phyloP scores from a whole-genome alignment of 2,888 invertebrate genomes.

The Diplolepis rosae region DNA sequence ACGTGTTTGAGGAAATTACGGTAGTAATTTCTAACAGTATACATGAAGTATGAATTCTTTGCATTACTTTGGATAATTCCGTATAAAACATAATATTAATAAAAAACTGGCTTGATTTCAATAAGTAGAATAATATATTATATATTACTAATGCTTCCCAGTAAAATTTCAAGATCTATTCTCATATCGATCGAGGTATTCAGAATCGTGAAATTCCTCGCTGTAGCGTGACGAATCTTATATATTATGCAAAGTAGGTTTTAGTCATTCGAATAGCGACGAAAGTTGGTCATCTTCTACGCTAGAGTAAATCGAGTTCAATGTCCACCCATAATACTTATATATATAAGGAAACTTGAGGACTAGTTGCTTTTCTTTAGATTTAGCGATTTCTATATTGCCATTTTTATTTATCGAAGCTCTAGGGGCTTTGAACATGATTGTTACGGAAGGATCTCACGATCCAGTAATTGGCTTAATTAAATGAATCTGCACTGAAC shows the following conservation, averaged over 20 bases:
- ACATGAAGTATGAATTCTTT: no score
- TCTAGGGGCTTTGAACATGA: not conserved
- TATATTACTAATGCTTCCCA: no score
- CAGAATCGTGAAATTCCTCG: not conserved
- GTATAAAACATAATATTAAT: no score
- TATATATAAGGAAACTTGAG: constrained; percentile 1
- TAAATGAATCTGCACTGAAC: constrained; percentile 9
- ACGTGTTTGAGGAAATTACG: no score
- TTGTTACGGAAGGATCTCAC: constrained; percentile 16
- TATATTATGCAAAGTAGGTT: constrained; percentile 49
- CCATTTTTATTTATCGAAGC: constrained; percentile 23
- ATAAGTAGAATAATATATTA: no score
- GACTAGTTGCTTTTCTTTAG: not conserved
- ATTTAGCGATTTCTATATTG: constrained; percentile 14
- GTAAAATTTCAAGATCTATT: no score
- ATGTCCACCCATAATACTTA: constrained; percentile 23
- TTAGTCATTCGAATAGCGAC: constrained; percentile 44
- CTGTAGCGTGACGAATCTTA: not conserved
- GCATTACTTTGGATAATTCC: no score
- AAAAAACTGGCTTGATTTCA: no score
- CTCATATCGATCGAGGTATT: not conserved
- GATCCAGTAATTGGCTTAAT: constrained; percentile 10
- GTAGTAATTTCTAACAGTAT: no score
- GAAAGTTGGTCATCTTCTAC: constrained; percentile 49
- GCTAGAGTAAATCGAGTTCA: constrained; percentile 37